Conservation (phyloP, 2,113 vertebrate species). For the Numida meleagris region DNA sequence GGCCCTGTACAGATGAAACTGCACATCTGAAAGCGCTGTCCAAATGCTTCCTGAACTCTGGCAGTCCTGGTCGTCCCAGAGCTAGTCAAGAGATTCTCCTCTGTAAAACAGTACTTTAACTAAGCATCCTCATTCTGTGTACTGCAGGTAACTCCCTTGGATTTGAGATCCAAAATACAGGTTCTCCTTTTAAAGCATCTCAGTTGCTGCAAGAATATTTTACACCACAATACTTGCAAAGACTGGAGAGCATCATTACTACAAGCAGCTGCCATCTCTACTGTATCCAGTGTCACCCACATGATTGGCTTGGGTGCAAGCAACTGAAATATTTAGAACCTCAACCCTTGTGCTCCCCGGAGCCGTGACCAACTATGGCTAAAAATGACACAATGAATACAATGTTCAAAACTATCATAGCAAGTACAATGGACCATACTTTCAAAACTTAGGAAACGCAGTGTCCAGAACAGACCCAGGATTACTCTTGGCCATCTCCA, state of each 20-base stretch:
- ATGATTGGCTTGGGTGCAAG: not conserved
- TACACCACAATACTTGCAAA: not conserved
- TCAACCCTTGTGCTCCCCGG: not conserved
- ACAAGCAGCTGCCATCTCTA: not conserved
- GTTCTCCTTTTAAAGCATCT: not conserved
- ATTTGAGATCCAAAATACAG: not conserved
- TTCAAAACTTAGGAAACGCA: not conserved
- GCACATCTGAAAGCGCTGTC: not conserved
- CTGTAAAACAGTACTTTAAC: not conserved
- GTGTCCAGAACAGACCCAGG: fast-evolving
- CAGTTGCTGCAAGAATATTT: not conserved
- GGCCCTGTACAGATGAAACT: not conserved
- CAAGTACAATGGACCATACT: fast-evolving
- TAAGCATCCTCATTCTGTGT: not conserved
- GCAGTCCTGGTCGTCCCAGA: not conserved
- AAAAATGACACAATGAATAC: not conserved
- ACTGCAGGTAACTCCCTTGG: not conserved
- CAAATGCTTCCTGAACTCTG: not conserved
- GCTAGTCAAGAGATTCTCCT: not conserved
- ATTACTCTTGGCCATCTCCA: not conserved
- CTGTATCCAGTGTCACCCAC: not conserved
- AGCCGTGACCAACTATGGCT: fast-evolving
- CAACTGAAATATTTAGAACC: not conserved
- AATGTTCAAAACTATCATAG: not conserved
- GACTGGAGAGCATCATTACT: not conserved